phyloP scores from a whole-genome alignment of 2,797 vertebrate genomes.

The Zonotrichia albicollis region DNA sequence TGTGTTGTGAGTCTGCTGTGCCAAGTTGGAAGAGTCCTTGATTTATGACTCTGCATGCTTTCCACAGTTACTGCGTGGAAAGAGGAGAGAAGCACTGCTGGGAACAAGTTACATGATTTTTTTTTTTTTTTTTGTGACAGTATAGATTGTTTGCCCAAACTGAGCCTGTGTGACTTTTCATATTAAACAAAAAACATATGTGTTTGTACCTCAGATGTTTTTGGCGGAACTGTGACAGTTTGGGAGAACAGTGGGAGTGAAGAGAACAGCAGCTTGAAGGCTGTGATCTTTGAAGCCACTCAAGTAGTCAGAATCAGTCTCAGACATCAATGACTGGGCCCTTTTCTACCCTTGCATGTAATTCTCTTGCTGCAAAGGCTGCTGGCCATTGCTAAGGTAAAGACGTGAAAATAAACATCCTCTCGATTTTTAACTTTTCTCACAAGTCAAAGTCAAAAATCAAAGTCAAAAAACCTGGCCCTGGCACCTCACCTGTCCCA shows the following conservation, averaged over 20 bases:
- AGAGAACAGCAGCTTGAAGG: background rate
- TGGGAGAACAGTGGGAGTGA: background rate
- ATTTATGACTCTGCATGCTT: background rate
- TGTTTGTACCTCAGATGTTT: background rate
- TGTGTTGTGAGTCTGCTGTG: background rate
- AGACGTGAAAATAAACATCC: background rate
- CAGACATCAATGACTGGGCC: background rate
- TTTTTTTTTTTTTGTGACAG: background rate
- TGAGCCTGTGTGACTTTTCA: background rate
- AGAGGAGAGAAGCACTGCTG: background rate
- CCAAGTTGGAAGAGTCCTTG: background rate
- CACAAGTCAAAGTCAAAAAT: background rate
- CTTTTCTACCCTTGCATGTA: background rate
- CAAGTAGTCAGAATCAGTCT: background rate
- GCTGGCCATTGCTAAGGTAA: background rate
- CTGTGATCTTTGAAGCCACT: background rate
- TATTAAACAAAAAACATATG: rapidly evolving
- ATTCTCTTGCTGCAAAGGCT: background rate
- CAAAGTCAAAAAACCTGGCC: background rate
- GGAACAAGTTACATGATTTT: rapidly evolving
- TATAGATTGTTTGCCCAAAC: background rate
- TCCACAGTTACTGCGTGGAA: background rate
- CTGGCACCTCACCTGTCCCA: background rate
- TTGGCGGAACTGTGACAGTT: background rate
- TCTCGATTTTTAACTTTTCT: background rate